These are phyloP conservation scores for Aleiodes testaceus DNA, from an alignment of 2,888 invertebrate species.

Conservation along the genomic window DNA sequence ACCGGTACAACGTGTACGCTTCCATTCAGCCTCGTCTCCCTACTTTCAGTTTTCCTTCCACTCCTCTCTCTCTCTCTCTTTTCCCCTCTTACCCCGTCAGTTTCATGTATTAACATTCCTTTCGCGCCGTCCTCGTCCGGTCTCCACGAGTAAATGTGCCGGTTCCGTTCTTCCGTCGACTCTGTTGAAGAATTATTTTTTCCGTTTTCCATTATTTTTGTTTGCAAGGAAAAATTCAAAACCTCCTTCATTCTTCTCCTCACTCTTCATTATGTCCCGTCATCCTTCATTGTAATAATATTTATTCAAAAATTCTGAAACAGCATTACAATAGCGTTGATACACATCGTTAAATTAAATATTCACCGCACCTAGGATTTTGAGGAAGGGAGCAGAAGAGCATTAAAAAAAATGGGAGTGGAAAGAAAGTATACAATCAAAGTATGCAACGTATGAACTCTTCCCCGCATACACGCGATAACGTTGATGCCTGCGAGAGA, in stretches of 20 bases:
- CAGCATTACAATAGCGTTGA: conserved; percentile 37
- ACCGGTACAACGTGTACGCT: conserved; percentile 44
- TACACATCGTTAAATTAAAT: conserved; percentile 56
- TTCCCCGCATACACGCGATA: conserved; percentile 14
- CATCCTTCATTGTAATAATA: conserved; percentile 42
- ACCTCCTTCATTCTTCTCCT: background rate
- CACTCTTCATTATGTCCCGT: conserved; percentile 48
- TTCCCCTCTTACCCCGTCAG: conserved; percentile 5
- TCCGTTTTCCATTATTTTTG: conserved; percentile 6
- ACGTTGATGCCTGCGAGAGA: background rate
- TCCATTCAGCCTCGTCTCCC: conserved; percentile 47
- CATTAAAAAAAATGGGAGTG: conserved; percentile 31
- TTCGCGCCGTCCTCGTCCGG: conserved; percentile 48
- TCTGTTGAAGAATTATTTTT: conserved; percentile 13
- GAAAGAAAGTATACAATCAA: conserved; percentile 25
- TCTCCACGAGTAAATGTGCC: conserved; percentile 40
- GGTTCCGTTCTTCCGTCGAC: conserved; percentile 24
- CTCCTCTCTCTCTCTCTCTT: conserved; percentile 25
- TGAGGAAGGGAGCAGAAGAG: conserved; percentile 10
- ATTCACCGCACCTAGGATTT: conserved; percentile 50
- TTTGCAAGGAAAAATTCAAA: conserved; percentile 35
- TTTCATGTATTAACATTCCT: conserved; percentile 53
- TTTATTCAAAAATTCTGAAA: conserved; percentile 8
- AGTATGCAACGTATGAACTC: conserved; percentile 14
- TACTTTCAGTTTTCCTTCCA: conserved; percentile 37